Evolutionary conservation across 2,797 vertebrate species (phyloP).

Genomic region (Syngnathus rostellatus): DNA sequence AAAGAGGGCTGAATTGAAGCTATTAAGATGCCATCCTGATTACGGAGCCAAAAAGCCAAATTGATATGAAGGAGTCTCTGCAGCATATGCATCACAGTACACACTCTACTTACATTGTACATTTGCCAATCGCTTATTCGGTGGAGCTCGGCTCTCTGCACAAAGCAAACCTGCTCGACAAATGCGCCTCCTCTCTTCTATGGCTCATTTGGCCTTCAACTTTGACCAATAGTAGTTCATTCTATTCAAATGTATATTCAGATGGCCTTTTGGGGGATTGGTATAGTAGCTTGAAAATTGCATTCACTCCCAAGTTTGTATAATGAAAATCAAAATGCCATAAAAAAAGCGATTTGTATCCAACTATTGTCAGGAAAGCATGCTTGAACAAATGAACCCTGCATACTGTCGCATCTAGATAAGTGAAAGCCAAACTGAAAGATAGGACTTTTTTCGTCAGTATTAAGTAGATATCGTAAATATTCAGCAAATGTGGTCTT

Average conservation of each 20-base stretch:
- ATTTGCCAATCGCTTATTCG: constrained; percentile 46
- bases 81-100: constrained; percentile 15
- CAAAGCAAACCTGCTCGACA: constrained; percentile 33
- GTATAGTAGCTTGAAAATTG: constrained; percentile 34
- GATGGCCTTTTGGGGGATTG: constrained; percentile 38
- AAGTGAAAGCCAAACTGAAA: constrained; percentile 32
- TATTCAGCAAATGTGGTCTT: constrained; percentile 51
- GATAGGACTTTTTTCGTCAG: constrained; percentile 28
- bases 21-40: constrained; percentile 48
- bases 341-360: constrained; percentile 44
- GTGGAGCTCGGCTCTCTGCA: constrained; percentile 32
- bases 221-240: constrained; percentile 19
- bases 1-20: constrained; percentile 54
- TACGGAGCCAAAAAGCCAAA: constrained; percentile 59
- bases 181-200: constrained; percentile 16
- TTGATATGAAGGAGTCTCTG: constrained; percentile 40
- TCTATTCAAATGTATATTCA: constrained; percentile 47
- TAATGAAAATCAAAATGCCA: constrained; percentile 39
- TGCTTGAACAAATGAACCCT: constrained; percentile 40
- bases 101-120: constrained; percentile 48
- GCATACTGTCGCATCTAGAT: constrained; percentile 20
- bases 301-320: constrained; percentile 38
- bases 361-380: constrained; percentile 43
- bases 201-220: constrained; percentile 32
- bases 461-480: constrained; percentile 50